A percentile compares a stretch with the other conserved stretches of the same genome.
phyloP scores from a whole-genome alignment of 2,113 vertebrate genomes.

The Pluvianellus socialis region DNA sequence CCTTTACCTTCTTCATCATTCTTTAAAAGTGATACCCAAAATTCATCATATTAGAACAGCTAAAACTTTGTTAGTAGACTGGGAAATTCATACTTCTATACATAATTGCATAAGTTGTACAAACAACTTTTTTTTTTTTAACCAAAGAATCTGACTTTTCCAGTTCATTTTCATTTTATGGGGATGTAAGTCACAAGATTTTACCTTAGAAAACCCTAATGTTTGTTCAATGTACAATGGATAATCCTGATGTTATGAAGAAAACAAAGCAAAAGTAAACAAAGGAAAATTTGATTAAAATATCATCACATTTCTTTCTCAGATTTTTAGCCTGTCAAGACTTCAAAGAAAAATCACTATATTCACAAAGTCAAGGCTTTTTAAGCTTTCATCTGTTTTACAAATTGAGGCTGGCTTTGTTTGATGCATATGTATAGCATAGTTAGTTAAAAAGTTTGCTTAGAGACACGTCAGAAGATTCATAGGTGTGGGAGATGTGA shows the following conservation, averaged over 20 bases:
- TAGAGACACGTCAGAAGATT: not conserved
- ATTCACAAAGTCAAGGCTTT: not conserved
- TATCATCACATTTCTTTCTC: not conserved
- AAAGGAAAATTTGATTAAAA: not conserved
- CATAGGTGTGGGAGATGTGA: not conserved
- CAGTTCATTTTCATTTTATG: not conserved
- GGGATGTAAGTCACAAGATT: not conserved
- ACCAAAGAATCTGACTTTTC: not conserved
- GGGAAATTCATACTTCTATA: not conserved
- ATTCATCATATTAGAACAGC: not conserved
- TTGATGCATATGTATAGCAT: fast-evolving
- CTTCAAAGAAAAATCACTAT: not conserved
- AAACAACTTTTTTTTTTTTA: not conserved
- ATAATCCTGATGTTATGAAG: not conserved
- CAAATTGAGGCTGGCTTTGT: not conserved
- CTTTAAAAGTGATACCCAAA: not conserved
- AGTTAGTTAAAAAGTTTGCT: not conserved
- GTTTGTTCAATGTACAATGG: not conserved
- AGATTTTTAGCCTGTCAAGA: not conserved
- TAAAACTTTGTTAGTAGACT: not conserved
- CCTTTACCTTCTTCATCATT: not conserved
- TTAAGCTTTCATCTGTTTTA: not conserved
- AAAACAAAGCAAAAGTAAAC: not conserved
- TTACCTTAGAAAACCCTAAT: not conserved
- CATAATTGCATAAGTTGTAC: not conserved